Conservation (phyloP, 2,113 vertebrate species). For the Hippocampus zosterae region DNA sequence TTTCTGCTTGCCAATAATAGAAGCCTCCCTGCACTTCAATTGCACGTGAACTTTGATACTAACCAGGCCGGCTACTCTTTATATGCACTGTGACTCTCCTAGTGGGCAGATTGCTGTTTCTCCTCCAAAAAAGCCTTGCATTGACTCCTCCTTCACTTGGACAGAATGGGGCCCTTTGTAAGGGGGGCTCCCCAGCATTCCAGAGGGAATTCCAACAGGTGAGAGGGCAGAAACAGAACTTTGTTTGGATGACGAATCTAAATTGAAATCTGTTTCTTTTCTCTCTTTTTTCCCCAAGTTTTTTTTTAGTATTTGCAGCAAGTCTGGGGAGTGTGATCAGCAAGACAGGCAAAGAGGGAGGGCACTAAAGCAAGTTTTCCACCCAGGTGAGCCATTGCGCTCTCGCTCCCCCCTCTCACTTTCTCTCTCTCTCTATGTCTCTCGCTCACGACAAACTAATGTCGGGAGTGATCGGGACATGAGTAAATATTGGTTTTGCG, state of each 20-base stretch:
- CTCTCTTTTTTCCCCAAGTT: background rate
- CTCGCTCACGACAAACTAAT: slow-evolving; percentile 11
- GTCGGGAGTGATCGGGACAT: slow-evolving; percentile 7
- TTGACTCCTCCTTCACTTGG: slow-evolving; percentile 43
- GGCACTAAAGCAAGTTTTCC: slow-evolving; percentile 30
- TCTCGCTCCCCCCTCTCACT: background rate
- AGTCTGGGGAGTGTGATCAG: slow-evolving; percentile 35
- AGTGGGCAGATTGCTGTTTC: slow-evolving; percentile 26
- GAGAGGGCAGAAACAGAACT: slow-evolving; percentile 36
- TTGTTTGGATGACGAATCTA: slow-evolving; percentile 13
- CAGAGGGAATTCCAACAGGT: slow-evolving; percentile 58
- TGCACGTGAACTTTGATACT: background rate
- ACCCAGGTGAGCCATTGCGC: slow-evolving; percentile 47
- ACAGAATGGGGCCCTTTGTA: slow-evolving; percentile 64
- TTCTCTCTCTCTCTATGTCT: background rate
- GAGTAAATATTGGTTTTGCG: slow-evolving; percentile 27
- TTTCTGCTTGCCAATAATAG: background rate
- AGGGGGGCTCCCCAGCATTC: slow-evolving; percentile 52
- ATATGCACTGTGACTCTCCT: slow-evolving; percentile 25
- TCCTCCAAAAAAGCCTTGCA: slow-evolving; percentile 8
- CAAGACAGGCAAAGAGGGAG: slow-evolving; percentile 31
- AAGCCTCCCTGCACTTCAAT: background rate
- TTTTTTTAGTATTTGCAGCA: background rate
- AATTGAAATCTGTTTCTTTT: background rate
- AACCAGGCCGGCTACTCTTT: slow-evolving; percentile 9